phyloP scores from a whole-genome alignment of 1,140 invertebrate species.

The Vollenhovia emeryi region DNA sequence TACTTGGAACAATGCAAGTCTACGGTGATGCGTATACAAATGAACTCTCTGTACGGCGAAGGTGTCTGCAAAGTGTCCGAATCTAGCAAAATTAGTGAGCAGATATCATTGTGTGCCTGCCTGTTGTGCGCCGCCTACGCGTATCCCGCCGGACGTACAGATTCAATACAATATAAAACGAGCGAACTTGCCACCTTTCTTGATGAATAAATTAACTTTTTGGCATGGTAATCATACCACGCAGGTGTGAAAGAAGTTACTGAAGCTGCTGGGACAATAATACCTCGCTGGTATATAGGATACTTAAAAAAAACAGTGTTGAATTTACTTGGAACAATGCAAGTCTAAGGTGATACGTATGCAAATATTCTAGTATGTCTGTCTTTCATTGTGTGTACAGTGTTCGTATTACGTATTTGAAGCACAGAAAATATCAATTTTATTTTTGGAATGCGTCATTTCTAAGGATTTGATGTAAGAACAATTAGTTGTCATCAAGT shows the following conservation, averaged over 20 bases:
- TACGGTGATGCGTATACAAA: too few relatives aligned
- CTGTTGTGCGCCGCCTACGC: conserved; percentile 81
- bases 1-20: conserved; percentile 9
- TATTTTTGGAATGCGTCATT: conserved; percentile 2
- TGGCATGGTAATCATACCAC: conserved; percentile 82
- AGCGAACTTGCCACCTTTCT: conserved; percentile 81
- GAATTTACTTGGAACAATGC: background rate
- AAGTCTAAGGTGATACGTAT: background rate
- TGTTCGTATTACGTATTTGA: conserved; percentile 2
- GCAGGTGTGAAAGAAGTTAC: conserved; percentile 33
- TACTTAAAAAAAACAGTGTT: too few relatives aligned
- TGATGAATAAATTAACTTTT: conserved; percentile 84
- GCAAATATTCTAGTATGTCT: background rate
- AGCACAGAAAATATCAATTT: background rate
- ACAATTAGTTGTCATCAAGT: background rate
- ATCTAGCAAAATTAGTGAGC: conserved; percentile 82
- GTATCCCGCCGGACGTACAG: conserved; percentile 83
- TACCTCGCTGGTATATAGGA: conserved; percentile 1
- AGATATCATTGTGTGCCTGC: conserved; percentile 85
- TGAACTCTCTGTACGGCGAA: too few relatives aligned
- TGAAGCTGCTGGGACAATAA: background rate
- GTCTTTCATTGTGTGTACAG: background rate
- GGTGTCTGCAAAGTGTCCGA: conserved; percentile 84
- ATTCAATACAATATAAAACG: conserved; percentile 81
- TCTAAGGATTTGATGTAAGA: conserved; percentile 7